These are phyloP conservation scores for Sebastes schlegelii DNA, from an alignment of 2,113 vertebrate species.

Conservation along the genomic window DNA sequence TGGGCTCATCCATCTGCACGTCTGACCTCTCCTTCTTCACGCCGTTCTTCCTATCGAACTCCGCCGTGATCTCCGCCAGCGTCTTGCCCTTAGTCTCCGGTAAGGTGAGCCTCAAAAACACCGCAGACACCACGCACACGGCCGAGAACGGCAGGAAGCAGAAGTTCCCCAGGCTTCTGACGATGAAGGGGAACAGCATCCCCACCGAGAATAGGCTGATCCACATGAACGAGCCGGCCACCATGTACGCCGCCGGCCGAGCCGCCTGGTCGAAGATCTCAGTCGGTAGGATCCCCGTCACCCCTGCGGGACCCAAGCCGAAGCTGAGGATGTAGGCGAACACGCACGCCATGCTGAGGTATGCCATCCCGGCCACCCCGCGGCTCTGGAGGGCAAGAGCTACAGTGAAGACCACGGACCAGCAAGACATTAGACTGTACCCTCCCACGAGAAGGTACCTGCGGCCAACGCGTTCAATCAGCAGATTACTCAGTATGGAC, in stretches of 20 bases:
- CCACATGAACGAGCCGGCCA: constrained; percentile 90
- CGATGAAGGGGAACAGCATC: constrained; percentile 89
- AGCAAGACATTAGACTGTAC: constrained; percentile 88
- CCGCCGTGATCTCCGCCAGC: constrained; percentile 88
- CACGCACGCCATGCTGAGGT: constrained; percentile 90
- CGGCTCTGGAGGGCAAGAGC: constrained; percentile 86
- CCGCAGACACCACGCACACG: constrained; percentile 84
- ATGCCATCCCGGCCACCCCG: constrained; percentile 85
- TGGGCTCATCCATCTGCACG: background rate
- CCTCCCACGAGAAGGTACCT: constrained; percentile 86
- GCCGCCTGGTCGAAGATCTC: constrained; percentile 91
- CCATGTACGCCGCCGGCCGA: constrained; percentile 90
- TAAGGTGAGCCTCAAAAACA: constrained; percentile 85
- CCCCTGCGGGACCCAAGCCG: constrained; percentile 91
- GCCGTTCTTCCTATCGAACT: constrained; percentile 80
- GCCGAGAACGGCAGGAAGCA: constrained; percentile 90
- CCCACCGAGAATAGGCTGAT: constrained; percentile 87
- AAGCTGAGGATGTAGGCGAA: constrained; percentile 95
- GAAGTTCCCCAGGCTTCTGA: constrained; percentile 83
- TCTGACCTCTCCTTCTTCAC: background rate
- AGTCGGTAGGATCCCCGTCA: constrained; percentile 89
- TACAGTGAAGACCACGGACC: constrained; percentile 87
- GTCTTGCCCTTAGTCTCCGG: constrained; percentile 94
- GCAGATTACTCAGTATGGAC: constrained; percentile 83
- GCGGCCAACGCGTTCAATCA: constrained; percentile 88